These are phyloP conservation scores for Caenorhabditis sp. DNA, from an alignment of 2,888 invertebrate genomes.

Conservation along the genomic window DNA sequence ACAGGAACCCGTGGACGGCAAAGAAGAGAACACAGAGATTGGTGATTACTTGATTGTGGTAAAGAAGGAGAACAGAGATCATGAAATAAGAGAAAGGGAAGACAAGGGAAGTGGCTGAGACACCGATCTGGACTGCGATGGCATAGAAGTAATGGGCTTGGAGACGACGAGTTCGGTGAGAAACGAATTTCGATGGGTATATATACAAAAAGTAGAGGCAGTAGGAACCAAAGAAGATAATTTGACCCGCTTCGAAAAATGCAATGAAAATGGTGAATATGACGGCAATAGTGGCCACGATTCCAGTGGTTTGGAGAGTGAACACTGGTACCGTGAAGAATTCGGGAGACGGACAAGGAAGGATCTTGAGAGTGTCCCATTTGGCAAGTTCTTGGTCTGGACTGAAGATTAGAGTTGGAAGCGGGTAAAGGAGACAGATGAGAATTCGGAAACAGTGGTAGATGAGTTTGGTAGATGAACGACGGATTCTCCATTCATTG, in stretches of 20 bases:
- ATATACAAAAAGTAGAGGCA: constrained; percentile 13
- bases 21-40: constrained; percentile 19
- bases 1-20: constrained; percentile 15
- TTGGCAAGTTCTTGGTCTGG: constrained; percentile 6
- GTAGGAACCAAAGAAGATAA: constrained; percentile 7
- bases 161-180: background rate
- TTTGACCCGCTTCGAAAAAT: background rate
- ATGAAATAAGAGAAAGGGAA: constrained; percentile 1
- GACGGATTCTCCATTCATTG: constrained; percentile 9
- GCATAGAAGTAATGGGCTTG: constrained; percentile 5
- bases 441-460: background rate
- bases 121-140: constrained; percentile 5
- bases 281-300: background rate
- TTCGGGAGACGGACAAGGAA: constrained; percentile 1
- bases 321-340: constrained; percentile 11
- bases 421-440: constrained; percentile 9
- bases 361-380: constrained; percentile 9
- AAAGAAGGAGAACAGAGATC: constrained; percentile 10
- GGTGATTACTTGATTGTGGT: constrained; percentile 24
- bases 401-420: constrained; percentile 4
- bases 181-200: background rate
- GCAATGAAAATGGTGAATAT: background rate
- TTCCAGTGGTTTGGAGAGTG: constrained; percentile 3
- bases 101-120: background rate
- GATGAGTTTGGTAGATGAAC: background rate